A percentile compares a stretch with the other conserved stretches of the same genome.
Evolutionary conservation across 2,888 invertebrate species (phyloP).

Genomic region (Lordiphosa andalusiaca): DNA sequence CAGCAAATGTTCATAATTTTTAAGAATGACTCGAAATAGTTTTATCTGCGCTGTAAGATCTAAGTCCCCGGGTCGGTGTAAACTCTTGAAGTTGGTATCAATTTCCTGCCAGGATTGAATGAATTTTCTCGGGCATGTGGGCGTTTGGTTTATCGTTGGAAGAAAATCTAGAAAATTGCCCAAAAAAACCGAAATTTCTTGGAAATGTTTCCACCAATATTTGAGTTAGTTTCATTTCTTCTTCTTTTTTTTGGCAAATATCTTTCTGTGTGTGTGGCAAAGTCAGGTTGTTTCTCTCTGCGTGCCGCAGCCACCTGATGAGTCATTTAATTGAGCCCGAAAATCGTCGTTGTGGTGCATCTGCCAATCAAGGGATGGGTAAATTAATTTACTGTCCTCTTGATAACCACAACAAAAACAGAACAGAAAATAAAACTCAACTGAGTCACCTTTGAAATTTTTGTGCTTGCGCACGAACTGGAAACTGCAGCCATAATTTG

Average conservation of each 20-base stretch:
- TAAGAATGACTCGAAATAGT: conserved; percentile 67
- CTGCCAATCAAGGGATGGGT: conserved; percentile 32
- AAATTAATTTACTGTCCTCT: conserved; percentile 63
- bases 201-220: conserved; percentile 40
- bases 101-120: conserved; percentile 70
- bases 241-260: conserved; percentile 34
- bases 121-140: conserved; percentile 53
- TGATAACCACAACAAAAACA: conserved; percentile 39
- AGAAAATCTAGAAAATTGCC: conserved; percentile 58
- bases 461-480: conserved; percentile 12
- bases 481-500: conserved; percentile 16
- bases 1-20: conserved; percentile 73
- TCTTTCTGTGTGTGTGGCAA: conserved; percentile 35
- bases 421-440: conserved; percentile 12
- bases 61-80: conserved; percentile 26
- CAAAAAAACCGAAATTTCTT: conserved; percentile 39
- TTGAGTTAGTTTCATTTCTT: conserved; percentile 8
- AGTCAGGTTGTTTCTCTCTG: conserved; percentile 20
- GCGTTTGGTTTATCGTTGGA: conserved; percentile 46
- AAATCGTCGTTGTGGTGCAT: conserved; percentile 60
- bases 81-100: conserved; percentile 58
- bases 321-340: conserved; percentile 70
- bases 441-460: conserved; percentile 44
- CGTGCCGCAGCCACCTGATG: conserved; percentile 47
- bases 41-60: conserved; percentile 50